Base-by-base conservation (phyloP, 1,140 invertebrate species). In the Atta texana region DNA sequence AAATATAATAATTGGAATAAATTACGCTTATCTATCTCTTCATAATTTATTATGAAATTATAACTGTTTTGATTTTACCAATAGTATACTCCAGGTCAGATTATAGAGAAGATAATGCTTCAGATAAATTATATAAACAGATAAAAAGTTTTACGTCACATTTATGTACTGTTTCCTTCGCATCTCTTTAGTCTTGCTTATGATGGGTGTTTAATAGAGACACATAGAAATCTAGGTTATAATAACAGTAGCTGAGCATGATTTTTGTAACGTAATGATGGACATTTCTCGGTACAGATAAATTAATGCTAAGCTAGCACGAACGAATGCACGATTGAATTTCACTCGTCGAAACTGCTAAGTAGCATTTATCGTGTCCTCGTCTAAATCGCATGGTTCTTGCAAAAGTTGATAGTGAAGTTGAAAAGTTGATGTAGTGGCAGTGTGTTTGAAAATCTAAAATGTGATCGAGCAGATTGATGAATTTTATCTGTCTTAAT, bases 281-380 rank as follows among this genome's bases (percentile, higher is more conserved):
- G 68, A 82, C 69, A 84, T 74, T 84, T 84, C 80, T 84, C 39
- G 39, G 68, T 84, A 84, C 55, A 74, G 80, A 84, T 84, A 84
- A 84, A 84, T 84, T 84, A 84, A 74, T 55, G 80, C 69, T 71
- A 74, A 51, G 39, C 55, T 44, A 84, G 80, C 80, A 44, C 28
- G 80, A 61, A 34, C 39, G 77, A 80, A 69, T 55, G 68, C 68
- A 31, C 21, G 68, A 82, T 82, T 82, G 34, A 72, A 68, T 82
- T 82, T 82, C 80, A 74, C 69, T 59, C 34, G 80, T 71, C 69
- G 28, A 81, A 81, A 81, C 80, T 72, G 80, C 80, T 24, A 44
- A 49, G 77, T 39, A 39, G 77, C 34, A 44, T 59, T 39, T 81
- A 59, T 71, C 68, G 68, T 31, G 31, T 31, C 24, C 4, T 61